Base-by-base conservation (phyloP, 1,140 invertebrate species). In the Drosophila sechellia region DNA sequence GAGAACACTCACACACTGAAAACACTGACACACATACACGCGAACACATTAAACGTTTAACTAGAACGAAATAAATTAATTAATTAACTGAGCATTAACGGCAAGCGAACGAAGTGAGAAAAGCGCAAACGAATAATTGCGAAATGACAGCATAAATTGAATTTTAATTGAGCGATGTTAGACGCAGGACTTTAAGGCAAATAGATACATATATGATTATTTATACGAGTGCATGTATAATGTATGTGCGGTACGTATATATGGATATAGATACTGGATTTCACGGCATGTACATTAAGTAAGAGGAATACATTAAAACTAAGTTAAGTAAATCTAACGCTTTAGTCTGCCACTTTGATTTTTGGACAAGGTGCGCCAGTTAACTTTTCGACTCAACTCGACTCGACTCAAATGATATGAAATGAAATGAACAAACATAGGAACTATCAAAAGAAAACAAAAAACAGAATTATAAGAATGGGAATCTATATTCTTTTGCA, bases 271-370 rank as follows among this genome's bases (percentile, higher is more conserved):
- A 74, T 70, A 81, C 72, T 84, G 65, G 65, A 57, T 56, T 64
- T 48, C 53, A 77, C 61, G 79, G 63, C 71, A 76, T 87, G 79
- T 86, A 87, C 65, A 83, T 87, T 86, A 86, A 86, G 79, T 77
- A 72, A 79, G 77, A 66, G 13, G 34, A 77, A 75, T 79, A 64
- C 63, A 85, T 79, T 77, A 79, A 57, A 73, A 59, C 66, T 84
- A 77, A 77, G 71, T 89, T 87, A 87, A 87, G 83, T 87, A 89
- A 87, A 79, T 89, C 80, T 79, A 87, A 84, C 80, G 83, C 83
- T 87, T 87, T 87, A 87, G 84, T 84, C 83, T 86, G 83, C 84
- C 83, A 87, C 83, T 87, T 87, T 87, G 83, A 87, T 89, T 86
- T 86, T 86, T 86, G 83, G 84, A 89, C 84, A 87, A 87, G 79